These are phyloP conservation scores for Isotomurus palustris DNA, from an alignment of 2,888 invertebrate species.

Conservation along the genomic window DNA sequence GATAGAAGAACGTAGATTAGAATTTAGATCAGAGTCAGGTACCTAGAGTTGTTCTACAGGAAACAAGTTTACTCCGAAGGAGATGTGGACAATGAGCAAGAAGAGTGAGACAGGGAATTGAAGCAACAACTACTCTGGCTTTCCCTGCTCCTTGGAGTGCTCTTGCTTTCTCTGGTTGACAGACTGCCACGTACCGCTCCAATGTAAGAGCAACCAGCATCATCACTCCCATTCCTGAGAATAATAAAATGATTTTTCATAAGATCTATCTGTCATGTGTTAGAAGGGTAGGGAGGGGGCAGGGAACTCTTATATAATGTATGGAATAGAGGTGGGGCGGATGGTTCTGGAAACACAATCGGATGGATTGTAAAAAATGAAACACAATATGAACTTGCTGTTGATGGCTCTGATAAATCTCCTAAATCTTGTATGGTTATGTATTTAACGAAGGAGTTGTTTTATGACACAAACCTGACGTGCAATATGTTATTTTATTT, in stretches of 20 bases:
- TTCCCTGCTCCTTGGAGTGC: conserved; percentile 60
- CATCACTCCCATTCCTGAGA: conserved; percentile 65
- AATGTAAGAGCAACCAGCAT: conserved; percentile 69
- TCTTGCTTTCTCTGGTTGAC: conserved; percentile 64
- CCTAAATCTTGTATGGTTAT: too few species aligned
- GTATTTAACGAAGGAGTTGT: too few species aligned
- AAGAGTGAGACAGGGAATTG: conserved; percentile 63
- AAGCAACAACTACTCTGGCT: conserved; percentile 59
- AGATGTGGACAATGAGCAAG: conserved; percentile 65
- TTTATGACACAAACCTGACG: too few species aligned
- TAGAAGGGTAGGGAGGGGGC: too few species aligned
- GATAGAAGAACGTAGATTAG: too few species aligned
- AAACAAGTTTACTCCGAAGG: conserved; percentile 60
- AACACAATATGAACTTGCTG: too few species aligned
- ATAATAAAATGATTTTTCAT: conserved; percentile 7
- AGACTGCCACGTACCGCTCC: conserved; percentile 69
- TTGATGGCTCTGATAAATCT: too few species aligned
- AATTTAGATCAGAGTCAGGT: too few species aligned
- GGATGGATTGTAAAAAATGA: neutral
- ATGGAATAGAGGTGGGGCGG: neutral
- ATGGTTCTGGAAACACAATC: neutral
- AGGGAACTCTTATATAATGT: too few species aligned
- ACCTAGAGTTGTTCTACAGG: conserved; percentile 53
- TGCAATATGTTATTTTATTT: too few species aligned
- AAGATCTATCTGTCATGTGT: too few species aligned